Conservation (phyloP, 2,113 vertebrate genomes). For the Chinchilla lanigera region DNA sequence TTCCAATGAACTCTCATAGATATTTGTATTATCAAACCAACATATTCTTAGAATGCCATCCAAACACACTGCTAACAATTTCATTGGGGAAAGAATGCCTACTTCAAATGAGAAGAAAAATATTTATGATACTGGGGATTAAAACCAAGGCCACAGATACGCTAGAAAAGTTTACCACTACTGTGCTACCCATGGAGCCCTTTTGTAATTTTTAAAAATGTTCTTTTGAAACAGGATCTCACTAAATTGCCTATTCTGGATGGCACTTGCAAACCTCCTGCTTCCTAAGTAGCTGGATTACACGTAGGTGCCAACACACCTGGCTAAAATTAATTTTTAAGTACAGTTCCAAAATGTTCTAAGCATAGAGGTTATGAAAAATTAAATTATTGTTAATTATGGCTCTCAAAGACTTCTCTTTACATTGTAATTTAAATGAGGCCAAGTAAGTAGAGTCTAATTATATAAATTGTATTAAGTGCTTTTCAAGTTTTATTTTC, state of each 20-base stretch:
- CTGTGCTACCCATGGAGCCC: neutral
- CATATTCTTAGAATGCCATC: neutral
- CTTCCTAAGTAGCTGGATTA: neutral
- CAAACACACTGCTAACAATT: neutral
- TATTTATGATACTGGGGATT: neutral
- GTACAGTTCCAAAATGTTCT: neutral
- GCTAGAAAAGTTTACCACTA: neutral
- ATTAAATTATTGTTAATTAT: neutral
- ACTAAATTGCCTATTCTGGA: neutral
- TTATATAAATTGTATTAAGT: slow-evolving; percentile 28
- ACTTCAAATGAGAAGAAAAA: neutral
- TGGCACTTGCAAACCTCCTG: neutral
- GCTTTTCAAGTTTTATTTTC: slow-evolving; percentile 5
- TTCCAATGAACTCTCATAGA: neutral
- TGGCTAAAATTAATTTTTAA: slow-evolving; percentile 12
- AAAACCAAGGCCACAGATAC: neutral
- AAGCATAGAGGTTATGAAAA: neutral
- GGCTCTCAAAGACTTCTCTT: neutral
- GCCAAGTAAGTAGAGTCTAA: neutral
- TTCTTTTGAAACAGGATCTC: neutral
- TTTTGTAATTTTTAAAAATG: neutral
- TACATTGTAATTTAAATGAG: neutral
- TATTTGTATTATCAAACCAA: neutral
- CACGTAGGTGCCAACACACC: neutral
- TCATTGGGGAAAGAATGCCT: neutral